Evolutionary conservation across 1,140 invertebrate genomes (phyloP).

Genomic region (fruit fly (Drosophila melanogaster)): DNA sequence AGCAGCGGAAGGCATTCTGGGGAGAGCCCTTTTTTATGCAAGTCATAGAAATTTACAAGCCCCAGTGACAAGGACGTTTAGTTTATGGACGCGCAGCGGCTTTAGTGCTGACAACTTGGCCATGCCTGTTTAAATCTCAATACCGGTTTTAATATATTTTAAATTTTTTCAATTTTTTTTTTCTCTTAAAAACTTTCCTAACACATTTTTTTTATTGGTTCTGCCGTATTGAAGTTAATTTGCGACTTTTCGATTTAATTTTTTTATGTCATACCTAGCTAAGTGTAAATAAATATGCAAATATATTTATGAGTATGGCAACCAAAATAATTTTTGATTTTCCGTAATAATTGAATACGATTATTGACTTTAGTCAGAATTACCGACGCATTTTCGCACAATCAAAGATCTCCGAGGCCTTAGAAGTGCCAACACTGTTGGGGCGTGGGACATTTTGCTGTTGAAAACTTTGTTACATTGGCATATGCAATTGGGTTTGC

Average conservation of each 20-base stretch:
- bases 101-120: constrained; percentile 20
- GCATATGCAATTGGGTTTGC: constrained; percentile 82
- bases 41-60: constrained; percentile 82
- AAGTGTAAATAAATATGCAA: too few species aligned
- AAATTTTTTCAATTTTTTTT: background rate
- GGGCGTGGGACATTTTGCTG: constrained; percentile 53
- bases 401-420: background rate
- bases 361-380: too few species aligned
- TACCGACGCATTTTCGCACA: background rate
- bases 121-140: background rate
- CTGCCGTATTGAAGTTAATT: too few species aligned
- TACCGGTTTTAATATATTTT: background rate
- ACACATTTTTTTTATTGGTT: too few species aligned
- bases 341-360: too few species aligned
- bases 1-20: constrained; percentile 73
- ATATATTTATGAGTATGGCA: too few species aligned
- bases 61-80: constrained; percentile 78
- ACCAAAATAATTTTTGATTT: too few species aligned
- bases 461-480: constrained; percentile 72
- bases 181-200: too few species aligned
- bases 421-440: constrained; percentile 31
- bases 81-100: constrained; percentile 53
- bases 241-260: too few species aligned
- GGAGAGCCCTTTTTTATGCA: constrained; percentile 72
- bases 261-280: too few species aligned